Conservation (phyloP, 2,113 vertebrate genomes). For the Thinocorus orbignyianus region DNA sequence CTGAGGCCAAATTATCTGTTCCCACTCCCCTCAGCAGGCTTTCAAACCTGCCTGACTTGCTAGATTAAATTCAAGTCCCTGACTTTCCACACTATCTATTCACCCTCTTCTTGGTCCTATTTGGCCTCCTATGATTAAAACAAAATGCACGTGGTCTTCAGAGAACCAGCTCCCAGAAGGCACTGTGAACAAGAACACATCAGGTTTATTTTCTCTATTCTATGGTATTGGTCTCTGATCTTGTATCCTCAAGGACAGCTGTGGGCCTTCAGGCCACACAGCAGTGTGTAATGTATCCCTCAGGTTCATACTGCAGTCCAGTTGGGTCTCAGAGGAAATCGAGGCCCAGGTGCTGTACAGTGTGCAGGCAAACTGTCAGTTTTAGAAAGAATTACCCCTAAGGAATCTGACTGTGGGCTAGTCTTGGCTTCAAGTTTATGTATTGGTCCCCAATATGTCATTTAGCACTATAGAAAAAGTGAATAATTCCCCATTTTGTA, state of each 20-base stretch:
- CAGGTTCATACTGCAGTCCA: not conserved
- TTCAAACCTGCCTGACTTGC: not conserved
- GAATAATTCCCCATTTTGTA: not conserved
- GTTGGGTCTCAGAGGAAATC: not conserved
- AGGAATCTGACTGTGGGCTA: not conserved
- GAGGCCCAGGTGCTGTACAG: not conserved
- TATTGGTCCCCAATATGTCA: not conserved
- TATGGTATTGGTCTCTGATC: not conserved
- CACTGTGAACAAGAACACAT: not conserved
- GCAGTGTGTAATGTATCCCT: not conserved
- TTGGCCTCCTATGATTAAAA: not conserved
- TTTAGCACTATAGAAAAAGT: not conserved
- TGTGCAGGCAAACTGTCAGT: not conserved
- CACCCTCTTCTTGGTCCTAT: not conserved
- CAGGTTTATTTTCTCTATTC: not conserved
- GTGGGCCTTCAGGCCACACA: not conserved
- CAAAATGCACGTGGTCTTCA: not conserved
- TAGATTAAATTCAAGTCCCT: not conserved
- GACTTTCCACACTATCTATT: not conserved
- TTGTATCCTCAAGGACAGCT: not conserved
- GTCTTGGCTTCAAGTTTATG: not conserved
- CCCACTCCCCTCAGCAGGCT: not conserved
- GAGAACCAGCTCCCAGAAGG: not conserved
- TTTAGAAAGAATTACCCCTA: not conserved
- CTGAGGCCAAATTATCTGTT: not conserved